Conservation (phyloP, 2,888 invertebrate species). For the Meiosimyza decipiens region DNA sequence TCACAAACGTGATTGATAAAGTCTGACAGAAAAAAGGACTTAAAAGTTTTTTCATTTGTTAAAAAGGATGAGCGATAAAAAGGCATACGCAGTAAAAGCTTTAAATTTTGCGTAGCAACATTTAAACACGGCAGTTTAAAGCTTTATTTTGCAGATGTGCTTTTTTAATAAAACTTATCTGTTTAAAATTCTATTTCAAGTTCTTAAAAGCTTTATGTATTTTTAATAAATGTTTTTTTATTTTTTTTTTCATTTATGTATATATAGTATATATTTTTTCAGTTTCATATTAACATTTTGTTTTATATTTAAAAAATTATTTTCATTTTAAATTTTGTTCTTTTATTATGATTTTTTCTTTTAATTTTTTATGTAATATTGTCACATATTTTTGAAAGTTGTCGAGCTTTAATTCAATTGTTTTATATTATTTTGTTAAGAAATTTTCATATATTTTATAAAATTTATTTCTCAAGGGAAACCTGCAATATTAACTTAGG, state of each 20-base stretch:
- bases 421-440: constrained; percentile 22
- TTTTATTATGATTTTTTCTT: constrained; percentile 21
- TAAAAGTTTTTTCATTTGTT: constrained; percentile 33
- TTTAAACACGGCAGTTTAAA: too few species aligned
- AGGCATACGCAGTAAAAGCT: too few species aligned
- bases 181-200: constrained; percentile 6
- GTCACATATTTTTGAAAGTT: constrained; percentile 17
- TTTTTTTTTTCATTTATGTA: neutral
- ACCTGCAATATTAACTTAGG: constrained; percentile 14
- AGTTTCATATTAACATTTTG: constrained; percentile 11
- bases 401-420: constrained; percentile 24
- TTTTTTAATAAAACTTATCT: neutral
- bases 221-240: neutral
- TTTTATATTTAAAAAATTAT: constrained; percentile 7
- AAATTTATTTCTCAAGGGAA: neutral
- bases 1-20: constrained; percentile 16
- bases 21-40: constrained; percentile 36
- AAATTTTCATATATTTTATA: constrained; percentile 18
- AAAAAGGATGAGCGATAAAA: neutral
- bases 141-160: too few species aligned
- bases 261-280: constrained; percentile 2
- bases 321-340: constrained; percentile 33
- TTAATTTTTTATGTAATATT: neutral
- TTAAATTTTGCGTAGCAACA: too few species aligned
- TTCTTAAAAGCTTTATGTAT: too few species aligned